Conservation (phyloP, 2,888 invertebrate species). For the Iphiclides podalirius region DNA sequence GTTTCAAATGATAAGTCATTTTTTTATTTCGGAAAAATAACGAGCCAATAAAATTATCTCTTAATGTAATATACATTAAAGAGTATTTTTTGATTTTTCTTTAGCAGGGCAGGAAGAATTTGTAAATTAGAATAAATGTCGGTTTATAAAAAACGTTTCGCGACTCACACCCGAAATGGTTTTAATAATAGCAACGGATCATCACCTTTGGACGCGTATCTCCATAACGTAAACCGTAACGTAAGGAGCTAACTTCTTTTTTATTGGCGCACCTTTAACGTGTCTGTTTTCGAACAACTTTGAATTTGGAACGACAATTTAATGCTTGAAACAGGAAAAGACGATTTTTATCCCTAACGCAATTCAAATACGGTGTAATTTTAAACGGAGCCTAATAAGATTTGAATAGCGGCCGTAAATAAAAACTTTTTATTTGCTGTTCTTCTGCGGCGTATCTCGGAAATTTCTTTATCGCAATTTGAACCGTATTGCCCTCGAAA, state of each 20-base stretch:
- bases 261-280: constrained; percentile 76
- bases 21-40: too few species aligned
- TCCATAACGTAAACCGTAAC: constrained; percentile 56
- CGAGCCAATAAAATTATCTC: too few species aligned
- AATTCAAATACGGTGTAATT: constrained; percentile 35
- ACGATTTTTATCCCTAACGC: constrained; percentile 31
- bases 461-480: constrained; percentile 27
- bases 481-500: constrained; percentile 12
- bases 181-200: constrained; percentile 36
- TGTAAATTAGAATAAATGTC: too few species aligned
- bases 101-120: too few species aligned
- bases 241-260: constrained; percentile 77
- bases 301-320: constrained; percentile 66
- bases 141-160: background rate
- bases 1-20: too few species aligned
- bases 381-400: constrained; percentile 33
- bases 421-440: constrained; percentile 62
- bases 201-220: constrained; percentile 52
- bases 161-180: constrained; percentile 27
- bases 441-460: constrained; percentile 34
- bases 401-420: constrained; percentile 62
- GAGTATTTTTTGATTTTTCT: too few species aligned
- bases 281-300: constrained; percentile 69
- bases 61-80: too few species aligned
- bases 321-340: constrained; percentile 44